Evolutionary conservation across 92 coral and sea anemone genomes (phyloP), one percentile per base, ranked within the genome.

Genomic region (Siderastrea siderea): DNA sequence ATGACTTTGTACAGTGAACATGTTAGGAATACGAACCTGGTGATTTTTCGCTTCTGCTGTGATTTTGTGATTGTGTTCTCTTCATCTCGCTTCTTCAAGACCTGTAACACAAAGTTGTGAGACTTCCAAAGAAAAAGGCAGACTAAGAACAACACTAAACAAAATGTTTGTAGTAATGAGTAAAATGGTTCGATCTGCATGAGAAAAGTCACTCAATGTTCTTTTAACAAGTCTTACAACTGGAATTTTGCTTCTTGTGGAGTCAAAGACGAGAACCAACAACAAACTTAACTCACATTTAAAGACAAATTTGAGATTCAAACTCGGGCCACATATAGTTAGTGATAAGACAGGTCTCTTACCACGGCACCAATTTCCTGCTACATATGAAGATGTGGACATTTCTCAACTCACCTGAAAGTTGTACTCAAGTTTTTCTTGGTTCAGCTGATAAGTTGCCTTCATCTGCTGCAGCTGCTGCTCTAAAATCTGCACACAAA

Each of bases 381-480:
- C 38, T 14, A 61, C 19, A 61, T 5, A 13, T 61, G 46, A 9
- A 38, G 1, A 15, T 43, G 10, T n/a, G 50, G 51, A 68, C 1
- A 19, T 44, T 0, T 14, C 38, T 60, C 19, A 68, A 65, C 88
- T 65, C 73, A 88, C 98, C 94, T 98, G 99, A 64, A 98, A 95
- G 82, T 98, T 98, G 86, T 98, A 98, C 67, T 95, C 99, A 47
- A 98, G 95, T 77, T 98, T 98, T 69, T 98, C 99, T 81, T 98
- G 99, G 88, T 98, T 98, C 13, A 98, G 94, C 86, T 98, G 99
- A 71, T 98, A 98, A 0, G 99, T 98, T 8, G 99, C 99, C 84
- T 98, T 98, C 99, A 98, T 98, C 76, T 98, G 99, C 83, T 98
- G 99, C 38, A 98, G 83, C 86, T 98, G 99, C 62, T 98, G 99